Evolutionary conservation across 2,113 vertebrate species (phyloP).

Genomic region (Haplochromis vanheusdeni): DNA sequence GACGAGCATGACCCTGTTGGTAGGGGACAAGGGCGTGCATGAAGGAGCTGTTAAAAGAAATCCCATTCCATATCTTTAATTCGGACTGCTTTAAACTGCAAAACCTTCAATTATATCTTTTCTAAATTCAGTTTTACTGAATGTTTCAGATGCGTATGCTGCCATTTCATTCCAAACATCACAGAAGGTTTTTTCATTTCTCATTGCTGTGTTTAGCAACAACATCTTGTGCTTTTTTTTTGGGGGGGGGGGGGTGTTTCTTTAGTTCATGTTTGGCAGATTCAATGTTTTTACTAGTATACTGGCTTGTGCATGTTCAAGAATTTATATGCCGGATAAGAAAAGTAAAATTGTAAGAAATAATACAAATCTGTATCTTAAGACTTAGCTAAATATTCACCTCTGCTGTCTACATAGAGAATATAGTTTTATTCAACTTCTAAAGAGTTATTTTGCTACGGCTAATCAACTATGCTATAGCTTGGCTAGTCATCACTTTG

Average conservation of each 20-base stretch:
- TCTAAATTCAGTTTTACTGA: not conserved
- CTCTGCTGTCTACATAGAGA: not conserved
- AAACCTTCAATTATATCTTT: not conserved
- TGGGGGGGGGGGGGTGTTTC: accelerated
- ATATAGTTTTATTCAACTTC: not conserved
- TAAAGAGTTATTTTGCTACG: too few relatives aligned
- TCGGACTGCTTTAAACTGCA: not conserved
- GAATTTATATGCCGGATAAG: not conserved
- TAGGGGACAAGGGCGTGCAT: not conserved
- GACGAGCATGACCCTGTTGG: not conserved
- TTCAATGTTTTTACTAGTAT: not conserved
- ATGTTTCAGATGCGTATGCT: not conserved
- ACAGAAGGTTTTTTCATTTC: not conserved
- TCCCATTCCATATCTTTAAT: not conserved
- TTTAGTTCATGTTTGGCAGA: not conserved
- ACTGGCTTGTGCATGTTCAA: not conserved
- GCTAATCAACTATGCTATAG: not conserved
- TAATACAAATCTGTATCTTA: not conserved
- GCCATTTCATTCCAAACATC: not conserved
- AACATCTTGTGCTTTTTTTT: not conserved
- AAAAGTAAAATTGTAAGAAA: not conserved
- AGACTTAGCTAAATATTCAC: not conserved
- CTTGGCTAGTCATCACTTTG: not conserved
- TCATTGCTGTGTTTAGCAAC: not conserved
- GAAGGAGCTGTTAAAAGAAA: not conserved